Base-by-base conservation (phyloP, 2,888 invertebrate genomes). In the Unio delphinus region DNA sequence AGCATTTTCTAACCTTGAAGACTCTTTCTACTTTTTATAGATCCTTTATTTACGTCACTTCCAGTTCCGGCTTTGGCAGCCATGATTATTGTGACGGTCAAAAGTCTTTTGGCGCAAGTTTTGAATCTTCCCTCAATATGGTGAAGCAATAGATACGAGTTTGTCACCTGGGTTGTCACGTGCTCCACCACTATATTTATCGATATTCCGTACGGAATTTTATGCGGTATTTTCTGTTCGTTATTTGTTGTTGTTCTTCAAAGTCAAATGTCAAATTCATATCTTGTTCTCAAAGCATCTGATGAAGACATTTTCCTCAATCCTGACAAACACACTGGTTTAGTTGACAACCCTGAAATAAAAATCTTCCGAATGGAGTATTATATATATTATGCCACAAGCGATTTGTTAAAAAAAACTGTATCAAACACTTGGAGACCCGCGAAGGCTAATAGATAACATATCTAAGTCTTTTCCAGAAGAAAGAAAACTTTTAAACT, bases 101-200 rank as follows among this genome's bases (percentile, higher is more conserved):
- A 90, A 70, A 85, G 88, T 62, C 82, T 91, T 18, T 85, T 91
- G 63, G 89, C 93, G 87, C 95, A 95, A 90, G 92, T 94, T 18
- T 82, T 91, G 87, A 93, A 95, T 62, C 90, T 96, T 0, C 89
- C 91, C 28, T 92, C 92, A 77, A 93, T 95, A 78, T 96, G 95
- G 94, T 92, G 91, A 80, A 89, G 95, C 23, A 95, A 95, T 76
- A 93, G 93, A 82, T 90, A 94, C 82, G 96, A 97, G 86, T 95
- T 94, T 0, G 81, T 93, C 5, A 83, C 83, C 11, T 88, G 87
- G 87, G 34, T 86, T 2, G 63, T 79, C 7, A 84, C 87, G 0
- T 83, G 79, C 61, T n/a, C 76, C 4, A 67, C 77, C 59, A 81
- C 83, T 1, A 77, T 85, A 15, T 66, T 87, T 6, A 69, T 87